These are phyloP conservation scores for Hecatera dysodea DNA, from an alignment of 2,888 invertebrate genomes.

Conservation along the genomic window DNA sequence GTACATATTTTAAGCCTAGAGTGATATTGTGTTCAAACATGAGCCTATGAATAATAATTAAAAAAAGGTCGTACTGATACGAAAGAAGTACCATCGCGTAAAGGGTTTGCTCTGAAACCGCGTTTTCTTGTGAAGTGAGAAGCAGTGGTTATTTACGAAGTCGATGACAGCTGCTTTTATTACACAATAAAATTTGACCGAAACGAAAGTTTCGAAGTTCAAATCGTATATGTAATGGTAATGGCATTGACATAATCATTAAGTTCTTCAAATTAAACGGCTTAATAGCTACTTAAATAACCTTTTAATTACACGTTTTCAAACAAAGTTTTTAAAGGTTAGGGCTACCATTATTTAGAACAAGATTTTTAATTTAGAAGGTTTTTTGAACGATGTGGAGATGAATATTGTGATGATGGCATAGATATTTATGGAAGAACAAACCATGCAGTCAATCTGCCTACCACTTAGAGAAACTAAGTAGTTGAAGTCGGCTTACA, in stretches of 20 bases:
- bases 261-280: background rate
- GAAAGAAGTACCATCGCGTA: background rate
- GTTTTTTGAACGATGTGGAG: background rate
- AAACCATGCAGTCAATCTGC: no score
- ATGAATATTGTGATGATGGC: no score
- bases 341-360: background rate
- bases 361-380: no score
- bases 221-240: conserved; percentile 12
- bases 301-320: background rate
- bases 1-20: no score
- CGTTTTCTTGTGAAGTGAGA: background rate
- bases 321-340: background rate
- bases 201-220: background rate
- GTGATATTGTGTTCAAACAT: no score
- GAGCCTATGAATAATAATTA: no score
- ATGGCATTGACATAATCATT: conserved; percentile 5
- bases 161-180: background rate
- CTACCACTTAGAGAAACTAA: no score
- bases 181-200: background rate
- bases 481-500: no score
- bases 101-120: background rate
- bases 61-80: no score
- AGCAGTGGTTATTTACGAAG: background rate
- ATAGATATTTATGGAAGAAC: no score
- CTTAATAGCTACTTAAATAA: background rate